phyloP scores from a whole-genome alignment of 2,888 invertebrate genomes.

The Drosophila buzzatii region DNA sequence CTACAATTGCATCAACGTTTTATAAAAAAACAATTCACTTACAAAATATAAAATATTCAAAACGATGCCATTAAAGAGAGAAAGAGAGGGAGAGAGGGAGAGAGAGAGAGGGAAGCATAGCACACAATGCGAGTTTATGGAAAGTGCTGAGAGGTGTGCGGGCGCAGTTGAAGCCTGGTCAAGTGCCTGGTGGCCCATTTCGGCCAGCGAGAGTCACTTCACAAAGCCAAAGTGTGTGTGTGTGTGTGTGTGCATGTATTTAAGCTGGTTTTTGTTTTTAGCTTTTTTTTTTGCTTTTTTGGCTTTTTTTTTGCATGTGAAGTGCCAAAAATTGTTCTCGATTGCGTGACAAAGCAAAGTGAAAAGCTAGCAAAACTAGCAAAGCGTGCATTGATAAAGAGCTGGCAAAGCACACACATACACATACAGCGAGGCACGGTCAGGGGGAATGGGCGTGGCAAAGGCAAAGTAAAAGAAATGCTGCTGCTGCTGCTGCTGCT shows the following conservation, averaged over 20 bases:
- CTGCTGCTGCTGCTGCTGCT: constrained; percentile 17
- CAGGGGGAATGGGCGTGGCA: not conserved
- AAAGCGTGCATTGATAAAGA: constrained; percentile 56
- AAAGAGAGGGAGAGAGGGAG: not conserved
- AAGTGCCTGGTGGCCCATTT: constrained; percentile 38
- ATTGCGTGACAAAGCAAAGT: constrained; percentile 77
- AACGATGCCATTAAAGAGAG: not conserved
- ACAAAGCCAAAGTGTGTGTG: constrained; percentile 7
- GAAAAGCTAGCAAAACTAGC: constrained; percentile 65
- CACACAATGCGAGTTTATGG: constrained; percentile 19
- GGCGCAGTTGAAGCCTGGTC: constrained; percentile 21
- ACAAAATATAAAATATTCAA: constrained; percentile 13
- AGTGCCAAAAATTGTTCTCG: constrained; percentile 62
- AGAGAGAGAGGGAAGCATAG: not conserved
- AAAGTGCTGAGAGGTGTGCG: constrained; percentile 10
- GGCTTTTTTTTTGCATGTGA: constrained; percentile 60
- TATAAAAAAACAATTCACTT: constrained; percentile 14
- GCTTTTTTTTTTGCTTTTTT: constrained; percentile 40
- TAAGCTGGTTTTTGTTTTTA: not conserved
- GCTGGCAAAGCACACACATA: constrained; percentile 21
- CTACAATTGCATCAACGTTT: constrained; percentile 1
- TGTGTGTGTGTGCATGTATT: constrained; percentile 2
- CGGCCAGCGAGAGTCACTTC: constrained; percentile 20
- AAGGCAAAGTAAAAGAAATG: not conserved
- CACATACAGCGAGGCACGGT: not conserved